A percentile compares a stretch with the other conserved stretches of the same genome.
Evolutionary conservation across 2,113 vertebrate species (phyloP).

Genomic region (Scophthalmus maximus): DNA sequence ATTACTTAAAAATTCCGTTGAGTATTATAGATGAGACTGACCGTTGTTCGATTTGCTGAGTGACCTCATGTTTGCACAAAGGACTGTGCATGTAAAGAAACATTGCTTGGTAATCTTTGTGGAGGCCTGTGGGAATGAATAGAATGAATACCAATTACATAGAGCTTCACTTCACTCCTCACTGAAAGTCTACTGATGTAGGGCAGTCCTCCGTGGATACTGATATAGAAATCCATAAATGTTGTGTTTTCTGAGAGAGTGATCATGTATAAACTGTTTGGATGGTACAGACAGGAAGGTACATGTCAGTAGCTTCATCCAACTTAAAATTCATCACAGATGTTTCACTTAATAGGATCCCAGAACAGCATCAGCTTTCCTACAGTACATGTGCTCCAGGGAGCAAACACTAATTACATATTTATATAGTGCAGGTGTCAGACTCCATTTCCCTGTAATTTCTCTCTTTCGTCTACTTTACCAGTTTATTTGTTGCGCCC

Average conservation of each 20-base stretch:
- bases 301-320: constrained; percentile 18
- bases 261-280: background rate
- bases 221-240: background rate
- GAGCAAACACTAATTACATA: constrained; percentile 33
- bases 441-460: background rate
- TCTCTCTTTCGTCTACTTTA: background rate
- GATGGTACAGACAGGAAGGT: constrained; percentile 8
- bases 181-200: background rate
- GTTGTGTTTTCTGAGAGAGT: background rate
- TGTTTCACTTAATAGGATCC: constrained; percentile 49
- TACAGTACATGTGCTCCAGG: background rate
- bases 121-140: constrained; percentile 22
- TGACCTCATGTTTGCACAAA: constrained; percentile 28
- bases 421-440: constrained; percentile 26
- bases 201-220: background rate
- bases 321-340: constrained; percentile 22
- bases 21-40: constrained; percentile 4
- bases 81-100: background rate
- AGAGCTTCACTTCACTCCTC: background rate
- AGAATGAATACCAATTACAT: constrained; percentile 43
- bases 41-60: constrained; percentile 28
- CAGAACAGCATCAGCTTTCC: constrained; percentile 15
- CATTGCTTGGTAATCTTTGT: constrained; percentile 37
- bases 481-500: background rate
- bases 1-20: background rate